Base-by-base conservation (phyloP, 2,113 vertebrate species). In the Acrocephalus kingi region DNA sequence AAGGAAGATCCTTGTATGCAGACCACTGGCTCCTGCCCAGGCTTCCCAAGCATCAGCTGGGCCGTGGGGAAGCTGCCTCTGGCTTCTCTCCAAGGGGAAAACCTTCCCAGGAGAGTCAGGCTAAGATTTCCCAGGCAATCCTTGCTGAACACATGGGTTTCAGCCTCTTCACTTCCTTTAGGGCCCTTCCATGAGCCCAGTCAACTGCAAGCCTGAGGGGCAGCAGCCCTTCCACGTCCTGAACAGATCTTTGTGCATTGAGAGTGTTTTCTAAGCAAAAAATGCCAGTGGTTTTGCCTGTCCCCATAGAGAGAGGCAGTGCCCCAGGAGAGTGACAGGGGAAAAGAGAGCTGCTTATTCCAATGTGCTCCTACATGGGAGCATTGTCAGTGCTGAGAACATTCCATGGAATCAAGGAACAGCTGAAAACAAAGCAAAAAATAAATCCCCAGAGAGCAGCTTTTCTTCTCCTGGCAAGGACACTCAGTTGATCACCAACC, bases 401-500 rank as follows among this genome's bases (percentile, higher is more conserved):
- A 14, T 31, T 35, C 52, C 48, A 62, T 2, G 31, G 69, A 81
- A 67, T 61, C 31, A 16, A 72, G 67, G 66, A 87, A 63, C 1
- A 1, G 56, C 13, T 82, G 84, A 72, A 85, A 87, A 89, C 28
- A 43, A 71, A 78, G 62, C 45, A 89, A 91, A 72, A 82, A 63
- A 13, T 66, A 72, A 84, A 79, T 39, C 66, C 19, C 61, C 55
- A 22, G 64, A 87, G 45, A 78, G 52, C 61, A 78, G 46, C 25
- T 77, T 86, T 77, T 62, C 72, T 76, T 56, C 41, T 95, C 24
- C 64, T 63, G 51, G 67, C 80, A 91, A 71, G 69, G 64, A 74
- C 33, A 12, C 56, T 73, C 49, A 56, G 68, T 41, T 78, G 68
- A 84, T 67, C 45, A 48, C 66, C 37, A 61, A 81, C 33, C 61